A percentile compares a stretch with the other conserved stretches of the same genome.
phyloP scores from a whole-genome alignment of 2,113 vertebrate genomes.

The Rana temporaria region DNA sequence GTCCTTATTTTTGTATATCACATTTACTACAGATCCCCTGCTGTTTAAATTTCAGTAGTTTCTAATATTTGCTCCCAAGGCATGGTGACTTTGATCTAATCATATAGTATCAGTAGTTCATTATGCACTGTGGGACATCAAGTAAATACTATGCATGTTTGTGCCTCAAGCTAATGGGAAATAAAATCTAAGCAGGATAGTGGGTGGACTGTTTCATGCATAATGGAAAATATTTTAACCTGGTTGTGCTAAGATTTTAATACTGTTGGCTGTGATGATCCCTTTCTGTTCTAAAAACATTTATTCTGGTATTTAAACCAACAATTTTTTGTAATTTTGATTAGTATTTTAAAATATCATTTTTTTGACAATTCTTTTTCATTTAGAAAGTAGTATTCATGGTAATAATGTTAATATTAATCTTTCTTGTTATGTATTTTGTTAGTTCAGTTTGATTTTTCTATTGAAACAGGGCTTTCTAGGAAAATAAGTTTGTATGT shows the following conservation, averaged over 20 bases:
- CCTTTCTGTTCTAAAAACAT: no score
- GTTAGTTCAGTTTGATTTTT: no score
- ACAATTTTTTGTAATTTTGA: no score
- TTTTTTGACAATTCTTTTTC: no score
- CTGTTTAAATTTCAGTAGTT: constrained; percentile 36
- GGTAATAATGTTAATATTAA: no score
- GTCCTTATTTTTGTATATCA: constrained; percentile 44
- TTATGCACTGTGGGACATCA: constrained; percentile 48
- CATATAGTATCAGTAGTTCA: constrained; percentile 50
- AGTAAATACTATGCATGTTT: constrained; percentile 51
- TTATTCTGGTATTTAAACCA: no score
- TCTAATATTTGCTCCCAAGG: constrained; percentile 46
- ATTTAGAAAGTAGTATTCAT: no score
- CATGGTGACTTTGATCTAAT: constrained; percentile 52
- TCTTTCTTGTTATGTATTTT: no score
- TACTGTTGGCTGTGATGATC: no score
- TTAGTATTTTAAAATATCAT: no score
- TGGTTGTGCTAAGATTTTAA: not conserved
- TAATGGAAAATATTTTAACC: not conserved
- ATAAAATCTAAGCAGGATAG: constrained; percentile 33
- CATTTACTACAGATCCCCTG: constrained; percentile 37
- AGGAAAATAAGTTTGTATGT: no score
- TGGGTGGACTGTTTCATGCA: not conserved
- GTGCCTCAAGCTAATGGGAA: constrained; percentile 7
- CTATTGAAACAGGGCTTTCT: no score